Evolutionary conservation across 2,888 invertebrate species (phyloP).

Genomic region (Mesochorus sp.): DNA sequence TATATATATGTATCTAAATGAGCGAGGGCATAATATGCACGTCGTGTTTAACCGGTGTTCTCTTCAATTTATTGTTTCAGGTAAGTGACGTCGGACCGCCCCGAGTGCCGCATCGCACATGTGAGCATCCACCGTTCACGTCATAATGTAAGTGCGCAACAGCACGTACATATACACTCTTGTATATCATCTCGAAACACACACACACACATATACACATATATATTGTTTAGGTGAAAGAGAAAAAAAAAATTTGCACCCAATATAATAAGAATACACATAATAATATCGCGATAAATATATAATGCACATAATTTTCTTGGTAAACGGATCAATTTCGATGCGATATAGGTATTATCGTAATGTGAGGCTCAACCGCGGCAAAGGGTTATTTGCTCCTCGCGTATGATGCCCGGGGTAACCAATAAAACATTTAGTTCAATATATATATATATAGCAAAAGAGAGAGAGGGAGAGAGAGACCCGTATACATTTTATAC

Average conservation of each 20-base stretch:
- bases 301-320: constrained; percentile 55
- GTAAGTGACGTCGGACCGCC: constrained; percentile 81
- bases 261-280: neutral
- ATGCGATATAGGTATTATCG: constrained; percentile 72
- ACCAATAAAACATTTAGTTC: constrained; percentile 65
- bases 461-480: too few relatives aligned
- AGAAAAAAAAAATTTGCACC: neutral
- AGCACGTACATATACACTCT: constrained; percentile 29
- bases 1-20: constrained; percentile 63
- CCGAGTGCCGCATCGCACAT: constrained; percentile 75
- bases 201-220: neutral
- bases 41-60: constrained; percentile 75
- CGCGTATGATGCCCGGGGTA: constrained; percentile 53
- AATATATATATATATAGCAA: too few relatives aligned
- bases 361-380: constrained; percentile 63
- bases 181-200: neutral
- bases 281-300: constrained; percentile 47
- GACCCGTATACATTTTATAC: constrained; percentile 50
- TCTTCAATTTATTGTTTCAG: constrained; percentile 82
- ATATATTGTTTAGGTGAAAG: neutral
- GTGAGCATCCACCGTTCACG: constrained; percentile 76
- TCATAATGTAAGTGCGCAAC: constrained; percentile 78
- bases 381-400: constrained; percentile 57
- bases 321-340: constrained; percentile 62
- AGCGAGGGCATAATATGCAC: constrained; percentile 75